Base-by-base conservation (phyloP, 2,888 invertebrate genomes). In the Drosophila stalkeri region DNA sequence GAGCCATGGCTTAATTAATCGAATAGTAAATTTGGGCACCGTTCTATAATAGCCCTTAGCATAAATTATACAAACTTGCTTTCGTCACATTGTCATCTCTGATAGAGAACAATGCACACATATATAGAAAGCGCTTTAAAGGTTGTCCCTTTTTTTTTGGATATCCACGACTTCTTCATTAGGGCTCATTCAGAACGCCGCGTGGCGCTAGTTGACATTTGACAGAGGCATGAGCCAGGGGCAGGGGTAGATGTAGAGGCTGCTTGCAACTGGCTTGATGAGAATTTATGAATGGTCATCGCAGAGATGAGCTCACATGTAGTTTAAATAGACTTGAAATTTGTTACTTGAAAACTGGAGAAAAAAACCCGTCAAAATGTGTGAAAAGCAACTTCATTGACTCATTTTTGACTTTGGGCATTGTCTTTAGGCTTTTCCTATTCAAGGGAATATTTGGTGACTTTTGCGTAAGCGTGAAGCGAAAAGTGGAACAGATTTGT, bases 151-250 rank as follows among this genome's bases (percentile, higher is more conserved):
- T 76, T 52, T 37, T 31, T 9, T 11, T 49, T 23, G 23, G 7
- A 33, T 64, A 82, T 68, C 63, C 81, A 56, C 65, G 67, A 78
- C 80, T 81, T 72, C 72, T 72, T 86, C 81, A 87, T 87, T 86
- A 83, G 75, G 57, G 56, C 70, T 80, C 83, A 81, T 86, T 86
- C 71, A 74, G 75, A 64, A 61, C 77, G 88, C 86, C 88, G 86
- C 86, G 88, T 87, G 86, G 87, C 86, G 84, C 84, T 87, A 73
- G 81, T 86, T 86, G 88, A 86, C 86, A 80, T 87, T 79, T 87
- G 88, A 87, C 86, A 77, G 76, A 37, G 56, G 72, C 64, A 18
- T 18, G 55, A n/a, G 39, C 8, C 12, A 41, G 41, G 11, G 39
- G 71, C 69, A 72, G 33, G 16, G 56, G 16, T 44, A 37, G 43